Percentiles rank a stretch among this genome's conserved stretches.
These are phyloP conservation scores for Heterochromis multidens DNA, from an alignment of 2,113 vertebrate species.

Conservation along the genomic window DNA sequence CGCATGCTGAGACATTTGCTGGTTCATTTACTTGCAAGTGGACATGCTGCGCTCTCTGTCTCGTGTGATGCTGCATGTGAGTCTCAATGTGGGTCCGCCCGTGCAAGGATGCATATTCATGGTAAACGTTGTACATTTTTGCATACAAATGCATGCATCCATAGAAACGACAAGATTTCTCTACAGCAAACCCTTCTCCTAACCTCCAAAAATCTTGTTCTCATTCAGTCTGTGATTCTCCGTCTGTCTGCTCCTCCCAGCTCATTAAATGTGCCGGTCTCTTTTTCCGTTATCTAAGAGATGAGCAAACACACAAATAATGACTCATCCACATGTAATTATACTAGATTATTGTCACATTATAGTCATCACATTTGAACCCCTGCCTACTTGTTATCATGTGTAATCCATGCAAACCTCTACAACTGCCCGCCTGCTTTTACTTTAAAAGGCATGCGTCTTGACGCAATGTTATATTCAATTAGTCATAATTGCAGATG, in stretches of 20 bases:
- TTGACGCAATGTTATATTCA: conserved; percentile 51
- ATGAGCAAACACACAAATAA: conserved; percentile 51
- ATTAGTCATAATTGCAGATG: conserved; percentile 70
- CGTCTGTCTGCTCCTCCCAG: conserved; percentile 28
- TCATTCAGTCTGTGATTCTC: conserved; percentile 6
- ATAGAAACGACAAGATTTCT: not conserved
- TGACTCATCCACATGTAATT: conserved; percentile 50
- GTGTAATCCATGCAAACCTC: conserved; percentile 42
- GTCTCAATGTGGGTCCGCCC: not conserved
- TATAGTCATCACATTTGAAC: conserved; percentile 56
- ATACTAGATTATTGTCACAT: conserved; percentile 54
- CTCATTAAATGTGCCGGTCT: conserved; percentile 37
- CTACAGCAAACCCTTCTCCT: not conserved
- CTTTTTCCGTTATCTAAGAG: conserved; percentile 19
- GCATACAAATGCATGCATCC: not conserved
- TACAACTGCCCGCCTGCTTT: conserved; percentile 51
- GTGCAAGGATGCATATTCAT: conserved; percentile 12
- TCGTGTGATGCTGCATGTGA: not conserved
- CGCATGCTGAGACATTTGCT: conserved; percentile 34
- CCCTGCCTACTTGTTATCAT: conserved; percentile 45
- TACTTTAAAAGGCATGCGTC: conserved; percentile 42
- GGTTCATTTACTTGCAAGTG: conserved; percentile 45
- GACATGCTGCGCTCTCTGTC: conserved; percentile 13
- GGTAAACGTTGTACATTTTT: not conserved
- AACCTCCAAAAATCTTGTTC: conserved; percentile 3